Evolutionary conservation across 2,113 vertebrate genomes (phyloP).

Genomic region (Meriones unguiculatus): DNA sequence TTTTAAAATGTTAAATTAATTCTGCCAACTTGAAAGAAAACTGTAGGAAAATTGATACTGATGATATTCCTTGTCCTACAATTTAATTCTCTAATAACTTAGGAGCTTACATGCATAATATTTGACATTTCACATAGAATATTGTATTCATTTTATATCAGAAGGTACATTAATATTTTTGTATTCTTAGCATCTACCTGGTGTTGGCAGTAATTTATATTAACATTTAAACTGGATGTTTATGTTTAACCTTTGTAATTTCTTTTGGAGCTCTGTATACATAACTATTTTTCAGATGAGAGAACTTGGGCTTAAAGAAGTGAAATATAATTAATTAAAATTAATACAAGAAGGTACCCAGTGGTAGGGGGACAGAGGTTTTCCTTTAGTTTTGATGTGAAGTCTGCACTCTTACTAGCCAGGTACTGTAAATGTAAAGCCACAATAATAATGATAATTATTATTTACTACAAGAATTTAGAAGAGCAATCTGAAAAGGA

Average conservation of each 20-base stretch:
- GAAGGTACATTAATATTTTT: neutral
- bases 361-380: neutral
- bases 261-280: neutral
- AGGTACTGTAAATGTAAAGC: neutral
- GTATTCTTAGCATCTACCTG: neutral
- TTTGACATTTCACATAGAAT: neutral
- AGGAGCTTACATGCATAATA: neutral
- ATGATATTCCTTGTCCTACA: neutral
- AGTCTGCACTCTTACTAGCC: neutral
- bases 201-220: neutral
- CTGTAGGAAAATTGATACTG: neutral
- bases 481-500: neutral
- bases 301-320: neutral
- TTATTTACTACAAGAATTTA: neutral
- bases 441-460: neutral
- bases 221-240: neutral
- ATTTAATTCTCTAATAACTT: neutral
- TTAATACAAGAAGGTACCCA: neutral
- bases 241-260: neutral
- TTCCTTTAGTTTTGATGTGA: neutral
- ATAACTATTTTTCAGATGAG: neutral
- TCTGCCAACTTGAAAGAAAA: neutral
- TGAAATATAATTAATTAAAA: neutral
- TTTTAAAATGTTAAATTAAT: slow-evolving; percentile 3
- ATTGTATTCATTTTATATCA: neutral